These are phyloP conservation scores for Xestia ashworthii DNA, from an alignment of 2,888 invertebrate genomes.

Conservation along the genomic window DNA sequence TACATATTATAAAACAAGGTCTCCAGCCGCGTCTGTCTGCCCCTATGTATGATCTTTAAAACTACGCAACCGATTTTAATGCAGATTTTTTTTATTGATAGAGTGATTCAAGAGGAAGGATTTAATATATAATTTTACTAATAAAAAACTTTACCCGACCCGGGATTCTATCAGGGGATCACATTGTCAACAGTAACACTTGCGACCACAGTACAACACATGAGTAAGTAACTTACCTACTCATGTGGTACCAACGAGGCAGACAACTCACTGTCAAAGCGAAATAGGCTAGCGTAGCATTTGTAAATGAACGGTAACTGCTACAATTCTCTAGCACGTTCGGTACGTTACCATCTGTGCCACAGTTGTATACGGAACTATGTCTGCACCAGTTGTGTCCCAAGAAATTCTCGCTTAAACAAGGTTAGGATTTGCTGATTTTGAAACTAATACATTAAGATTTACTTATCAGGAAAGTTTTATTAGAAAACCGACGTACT, in stretches of 20 bases:
- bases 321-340: constrained; percentile 9
- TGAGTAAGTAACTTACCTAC: no score
- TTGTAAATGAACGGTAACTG: background rate
- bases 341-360: constrained; percentile 3
- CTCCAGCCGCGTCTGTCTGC: no score
- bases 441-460: background rate
- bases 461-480: background rate
- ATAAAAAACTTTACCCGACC: no score
- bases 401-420: constrained; percentile 24
- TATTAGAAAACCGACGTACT: background rate
- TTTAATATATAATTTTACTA: no score
- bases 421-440: constrained; percentile 31
- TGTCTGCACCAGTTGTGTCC: constrained; percentile 7
- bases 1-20: no score
- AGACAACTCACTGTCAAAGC: background rate
- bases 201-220: no score
- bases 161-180: no score
- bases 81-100: no score
- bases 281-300: constrained; percentile 12
- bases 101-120: no score
- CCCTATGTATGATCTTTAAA: no score
- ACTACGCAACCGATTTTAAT: no score
- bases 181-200: background rate
- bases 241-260: background rate
- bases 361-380: background rate